Evolutionary conservation across 2,113 vertebrate species (phyloP), one percentile per base, ranked within the genome.

Genomic region (Camelus dromedarius): DNA sequence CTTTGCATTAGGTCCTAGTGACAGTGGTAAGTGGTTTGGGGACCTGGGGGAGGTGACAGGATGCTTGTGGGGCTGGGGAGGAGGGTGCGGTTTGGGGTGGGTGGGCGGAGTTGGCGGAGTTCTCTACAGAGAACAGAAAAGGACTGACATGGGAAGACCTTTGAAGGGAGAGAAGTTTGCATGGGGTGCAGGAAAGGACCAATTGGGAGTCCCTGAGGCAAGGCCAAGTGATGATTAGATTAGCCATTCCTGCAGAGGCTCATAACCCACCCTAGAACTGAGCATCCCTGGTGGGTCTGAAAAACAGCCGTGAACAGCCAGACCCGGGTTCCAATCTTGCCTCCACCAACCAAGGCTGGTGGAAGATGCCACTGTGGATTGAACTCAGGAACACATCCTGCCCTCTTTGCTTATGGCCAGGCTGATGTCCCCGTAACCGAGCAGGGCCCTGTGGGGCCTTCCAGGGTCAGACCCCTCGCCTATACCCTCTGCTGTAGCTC

Each of bases 1-100:
- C 80, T 88, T 85, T 88, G 19, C 54, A 42, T 50, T 73, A 42
- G 76, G 90, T 89, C 66, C 92, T 8, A 12, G 67, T 42, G 97
- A 96, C 79, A 88, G 83, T 0, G 20, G 26, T 92, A 73, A 92
- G 81, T 56, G 30, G 56, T 75, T 24, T 95, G 70, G 72, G 66
- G 77, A 38, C 20, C 3, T 28, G 69, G 26, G 30, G 14, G 38
- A 20, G 66, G 62, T 50, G 70, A 69, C 38, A 62, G 56, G 35
- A 28, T 69, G 70, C 42, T 56, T 72, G 32, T 16, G 18, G 42
- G 60, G 42, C 5, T 76, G 75, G 64, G 42, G 62, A 24, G 22
- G 13, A 8, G 46, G 89, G 22, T 64, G 10, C 0, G 6, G 16
- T 72, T 48, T 67, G 67, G 81, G 79, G 52, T 77, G 54, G 42